A percentile compares a stretch with the other conserved stretches of the same genome.
Conservation (phyloP, 2,888 invertebrate genomes). For the Ochropacha duplaris region DNA sequence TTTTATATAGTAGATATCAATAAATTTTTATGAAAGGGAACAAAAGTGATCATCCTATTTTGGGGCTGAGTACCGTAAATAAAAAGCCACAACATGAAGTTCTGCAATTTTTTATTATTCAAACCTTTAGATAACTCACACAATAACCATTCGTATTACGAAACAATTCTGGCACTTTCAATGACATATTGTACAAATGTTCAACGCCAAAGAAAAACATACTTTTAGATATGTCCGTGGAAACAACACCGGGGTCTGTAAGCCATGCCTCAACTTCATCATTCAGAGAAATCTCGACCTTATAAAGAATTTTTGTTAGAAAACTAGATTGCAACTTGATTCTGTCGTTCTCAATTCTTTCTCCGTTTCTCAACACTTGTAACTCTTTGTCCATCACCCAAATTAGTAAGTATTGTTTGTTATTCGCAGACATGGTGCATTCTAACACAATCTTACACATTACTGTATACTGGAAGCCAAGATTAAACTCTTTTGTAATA, state of each 20-base stretch:
- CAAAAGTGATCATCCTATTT: too few relatives aligned
- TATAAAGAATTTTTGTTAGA: constrained; percentile 83
- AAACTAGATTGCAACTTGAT: constrained; percentile 67
- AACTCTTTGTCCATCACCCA: constrained; percentile 85
- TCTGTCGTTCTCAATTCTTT: constrained; percentile 47
- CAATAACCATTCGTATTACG: constrained; percentile 81
- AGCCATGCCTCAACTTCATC: constrained; percentile 79
- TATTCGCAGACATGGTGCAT: constrained; percentile 64
- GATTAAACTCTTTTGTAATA: constrained; percentile 73
- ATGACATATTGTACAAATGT: constrained; percentile 81
- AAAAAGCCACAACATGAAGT: constrained; percentile 29
- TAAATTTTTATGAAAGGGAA: too few relatives aligned
- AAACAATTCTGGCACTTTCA: constrained; percentile 80
- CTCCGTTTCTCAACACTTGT: constrained; percentile 66
- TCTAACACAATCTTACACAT: constrained; percentile 82
- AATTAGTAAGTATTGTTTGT: constrained; percentile 79
- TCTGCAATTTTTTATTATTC: constrained; percentile 37
- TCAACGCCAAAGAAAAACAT: constrained; percentile 81
- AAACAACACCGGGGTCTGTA: constrained; percentile 76
- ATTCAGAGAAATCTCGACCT: constrained; percentile 67
- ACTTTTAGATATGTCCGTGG: constrained; percentile 80
- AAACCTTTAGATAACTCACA: constrained; percentile 83
- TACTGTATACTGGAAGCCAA: constrained; percentile 74
- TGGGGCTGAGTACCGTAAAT: constrained; percentile 7
- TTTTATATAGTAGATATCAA: too few relatives aligned